phyloP scores from a whole-genome alignment of 2,797 vertebrate species.

The Otolemur crassicaudatus region DNA sequence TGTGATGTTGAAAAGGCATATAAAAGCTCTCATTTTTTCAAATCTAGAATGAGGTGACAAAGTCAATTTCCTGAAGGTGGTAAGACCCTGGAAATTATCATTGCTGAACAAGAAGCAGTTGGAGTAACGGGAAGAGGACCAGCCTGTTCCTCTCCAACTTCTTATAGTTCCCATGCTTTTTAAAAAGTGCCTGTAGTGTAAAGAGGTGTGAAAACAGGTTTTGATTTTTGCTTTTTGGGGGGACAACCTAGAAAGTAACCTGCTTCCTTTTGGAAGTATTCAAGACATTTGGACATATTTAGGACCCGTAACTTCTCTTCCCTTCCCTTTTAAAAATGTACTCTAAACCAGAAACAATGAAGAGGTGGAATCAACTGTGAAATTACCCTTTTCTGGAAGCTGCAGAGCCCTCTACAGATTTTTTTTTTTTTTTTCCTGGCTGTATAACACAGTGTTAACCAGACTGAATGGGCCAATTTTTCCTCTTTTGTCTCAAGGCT shows the following conservation, averaged over 20 bases:
- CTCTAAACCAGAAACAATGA: background rate
- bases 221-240: background rate
- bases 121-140: background rate
- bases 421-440: background rate
- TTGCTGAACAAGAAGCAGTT: background rate
- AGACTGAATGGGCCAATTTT: background rate
- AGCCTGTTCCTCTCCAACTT: background rate
- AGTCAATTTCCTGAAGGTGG: background rate
- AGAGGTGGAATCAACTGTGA: background rate
- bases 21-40: conserved; percentile 14
- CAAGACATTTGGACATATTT: background rate
- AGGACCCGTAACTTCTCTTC: background rate
- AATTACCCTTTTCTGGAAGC: conserved; percentile 36
- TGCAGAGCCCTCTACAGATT: background rate
- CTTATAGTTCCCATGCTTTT: background rate
- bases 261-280: background rate
- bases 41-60: background rate
- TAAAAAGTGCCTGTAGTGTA: background rate
- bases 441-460: background rate
- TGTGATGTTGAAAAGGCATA: background rate
- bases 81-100: background rate
- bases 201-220: background rate
- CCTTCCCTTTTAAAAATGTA: conserved; percentile 2
- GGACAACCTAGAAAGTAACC: background rate
- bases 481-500: conserved; percentile 37